Conservation (phyloP, 2,888 invertebrate species). For the Ochropacha duplaris region DNA sequence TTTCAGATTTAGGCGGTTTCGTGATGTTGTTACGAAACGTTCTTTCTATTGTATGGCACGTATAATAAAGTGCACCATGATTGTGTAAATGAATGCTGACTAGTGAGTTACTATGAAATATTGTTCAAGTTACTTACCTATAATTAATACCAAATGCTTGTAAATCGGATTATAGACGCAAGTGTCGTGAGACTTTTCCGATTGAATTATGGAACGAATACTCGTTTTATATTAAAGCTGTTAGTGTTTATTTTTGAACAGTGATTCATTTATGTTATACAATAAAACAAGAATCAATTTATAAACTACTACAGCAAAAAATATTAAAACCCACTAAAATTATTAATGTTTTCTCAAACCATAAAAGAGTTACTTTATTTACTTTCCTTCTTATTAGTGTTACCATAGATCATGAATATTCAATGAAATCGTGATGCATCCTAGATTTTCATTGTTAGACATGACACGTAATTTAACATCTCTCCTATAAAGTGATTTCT, state of each 20-base stretch:
- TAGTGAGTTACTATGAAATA: slow-evolving; percentile 34
- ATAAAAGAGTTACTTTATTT: too few species aligned
- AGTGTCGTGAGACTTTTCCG: neutral
- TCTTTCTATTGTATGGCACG: slow-evolving; percentile 65
- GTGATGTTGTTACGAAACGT: slow-evolving; percentile 71
- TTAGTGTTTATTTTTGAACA: neutral
- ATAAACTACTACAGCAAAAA: too few species aligned
- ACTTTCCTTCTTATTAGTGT: too few species aligned
- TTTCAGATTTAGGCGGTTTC: slow-evolving; percentile 79
- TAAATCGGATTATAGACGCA: neutral
- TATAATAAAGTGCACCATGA: slow-evolving; percentile 67
- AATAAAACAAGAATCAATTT: too few species aligned
- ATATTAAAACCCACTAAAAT: too few species aligned
- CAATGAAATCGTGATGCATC: too few species aligned
- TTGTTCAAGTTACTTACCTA: slow-evolving; percentile 16
- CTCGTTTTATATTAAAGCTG: neutral
- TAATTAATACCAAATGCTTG: neutral
- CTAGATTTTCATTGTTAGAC: too few species aligned
- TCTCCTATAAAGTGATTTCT: too few species aligned
- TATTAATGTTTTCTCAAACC: too few species aligned
- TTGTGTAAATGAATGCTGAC: slow-evolving; percentile 66
- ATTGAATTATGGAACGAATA: neutral
- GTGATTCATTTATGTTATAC: too few species aligned
- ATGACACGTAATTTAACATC: too few species aligned
- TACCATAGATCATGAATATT: too few species aligned